phyloP scores from a whole-genome alignment of 2,888 invertebrate genomes.

The Aradus depressus region DNA sequence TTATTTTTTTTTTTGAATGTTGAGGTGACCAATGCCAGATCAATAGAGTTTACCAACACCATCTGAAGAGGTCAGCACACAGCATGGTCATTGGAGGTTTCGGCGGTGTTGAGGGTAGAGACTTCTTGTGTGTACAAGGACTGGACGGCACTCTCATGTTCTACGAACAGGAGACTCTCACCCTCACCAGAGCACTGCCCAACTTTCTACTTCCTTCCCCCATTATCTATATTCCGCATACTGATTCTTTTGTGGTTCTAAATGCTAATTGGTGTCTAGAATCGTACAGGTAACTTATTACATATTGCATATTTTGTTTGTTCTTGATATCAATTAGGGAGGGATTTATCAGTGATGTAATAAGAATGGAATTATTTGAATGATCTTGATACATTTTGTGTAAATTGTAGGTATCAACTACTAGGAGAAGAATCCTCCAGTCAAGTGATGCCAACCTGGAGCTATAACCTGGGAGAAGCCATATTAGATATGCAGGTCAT shows the following conservation, averaged over 20 bases:
- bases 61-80: slow-evolving; percentile 62
- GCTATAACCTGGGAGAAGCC: slow-evolving; percentile 68
- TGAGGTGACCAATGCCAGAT: slow-evolving; percentile 59
- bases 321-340: too few relatives aligned
- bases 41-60: slow-evolving; percentile 63
- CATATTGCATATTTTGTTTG: slow-evolving; percentile 3
- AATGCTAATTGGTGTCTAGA: slow-evolving; percentile 74
- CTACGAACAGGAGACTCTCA: slow-evolving; percentile 85
- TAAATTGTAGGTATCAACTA: slow-evolving; percentile 36
- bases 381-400: too few relatives aligned
- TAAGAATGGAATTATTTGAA: too few relatives aligned
- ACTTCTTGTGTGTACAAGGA: slow-evolving; percentile 84
- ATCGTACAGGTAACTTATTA: slow-evolving; percentile 58
- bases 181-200: slow-evolving; percentile 69
- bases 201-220: slow-evolving; percentile 75
- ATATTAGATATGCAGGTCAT: slow-evolving; percentile 53
- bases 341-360: too few relatives aligned
- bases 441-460: slow-evolving; percentile 64
- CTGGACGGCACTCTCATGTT: slow-evolving; percentile 81
- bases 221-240: slow-evolving; percentile 63
- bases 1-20: not conserved
- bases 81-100: slow-evolving; percentile 74
- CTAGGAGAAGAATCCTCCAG: slow-evolving; percentile 40
- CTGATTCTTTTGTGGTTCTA: slow-evolving; percentile 75
- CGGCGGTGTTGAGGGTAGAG: slow-evolving; percentile 68